Percentiles rank a stretch among this genome's conserved stretches.
Evolutionary conservation across 2,888 invertebrate species (phyloP).

Genomic region (Drosophila testacea): DNA sequence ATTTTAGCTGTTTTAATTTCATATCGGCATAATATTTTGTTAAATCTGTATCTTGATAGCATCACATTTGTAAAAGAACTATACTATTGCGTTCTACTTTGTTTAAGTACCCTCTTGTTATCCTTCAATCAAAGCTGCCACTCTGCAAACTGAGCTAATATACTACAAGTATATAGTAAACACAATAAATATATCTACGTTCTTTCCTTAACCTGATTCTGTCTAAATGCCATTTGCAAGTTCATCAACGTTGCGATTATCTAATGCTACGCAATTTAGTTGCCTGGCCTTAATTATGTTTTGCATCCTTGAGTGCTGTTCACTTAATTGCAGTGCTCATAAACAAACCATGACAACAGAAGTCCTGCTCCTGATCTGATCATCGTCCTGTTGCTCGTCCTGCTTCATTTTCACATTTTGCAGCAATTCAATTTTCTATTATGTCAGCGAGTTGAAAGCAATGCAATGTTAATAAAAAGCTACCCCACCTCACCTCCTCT

Average conservation of each 20-base stretch:
- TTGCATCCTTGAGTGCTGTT: slow-evolving; percentile 68
- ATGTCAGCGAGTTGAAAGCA: slow-evolving; percentile 74
- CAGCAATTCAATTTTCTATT: slow-evolving; percentile 80
- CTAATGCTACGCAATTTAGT: slow-evolving; percentile 45
- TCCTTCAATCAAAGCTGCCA: slow-evolving; percentile 2
- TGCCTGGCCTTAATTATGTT: slow-evolving; percentile 71
- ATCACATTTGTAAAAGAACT: too few relatives aligned
- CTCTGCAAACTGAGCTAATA: slow-evolving; percentile 1
- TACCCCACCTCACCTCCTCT: neutral
- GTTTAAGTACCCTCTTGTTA: neutral
- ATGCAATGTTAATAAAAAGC: slow-evolving; percentile 77
- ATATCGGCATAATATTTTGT: too few relatives aligned
- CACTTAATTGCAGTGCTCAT: slow-evolving; percentile 70
- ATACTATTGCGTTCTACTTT: neutral
- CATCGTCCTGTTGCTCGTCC: neutral
- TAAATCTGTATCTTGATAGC: too few relatives aligned
- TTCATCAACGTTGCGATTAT: slow-evolving; percentile 34
- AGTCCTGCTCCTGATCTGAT: neutral
- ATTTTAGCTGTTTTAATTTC: neutral
- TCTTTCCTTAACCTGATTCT: slow-evolving; percentile 15
- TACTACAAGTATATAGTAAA: neutral
- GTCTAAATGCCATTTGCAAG: slow-evolving; percentile 24
- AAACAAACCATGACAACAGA: slow-evolving; percentile 27
- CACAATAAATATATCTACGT: neutral
- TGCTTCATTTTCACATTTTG: slow-evolving; percentile 12